Evolutionary conservation across 2,113 vertebrate genomes (phyloP).

Genomic region (Mola mola): DNA sequence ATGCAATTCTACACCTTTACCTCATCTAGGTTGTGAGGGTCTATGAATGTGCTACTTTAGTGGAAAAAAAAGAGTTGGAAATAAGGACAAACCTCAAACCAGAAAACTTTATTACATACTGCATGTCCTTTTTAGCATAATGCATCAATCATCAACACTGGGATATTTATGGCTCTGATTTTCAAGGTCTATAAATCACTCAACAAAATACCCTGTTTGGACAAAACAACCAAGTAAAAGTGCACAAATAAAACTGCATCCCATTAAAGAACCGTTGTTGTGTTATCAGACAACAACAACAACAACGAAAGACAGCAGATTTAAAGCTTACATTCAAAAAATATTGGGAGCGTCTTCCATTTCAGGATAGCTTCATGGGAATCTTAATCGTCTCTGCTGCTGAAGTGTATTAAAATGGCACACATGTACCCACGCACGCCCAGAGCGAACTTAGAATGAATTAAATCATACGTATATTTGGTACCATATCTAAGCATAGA

Average conservation of each 20-base stretch:
- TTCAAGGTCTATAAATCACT: slow-evolving; percentile 67
- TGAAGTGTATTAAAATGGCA: slow-evolving; percentile 23
- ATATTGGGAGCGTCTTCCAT: slow-evolving; percentile 38
- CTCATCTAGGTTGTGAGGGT: too few relatives aligned
- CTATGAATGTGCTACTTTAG: background rate
- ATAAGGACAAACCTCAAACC: slow-evolving; percentile 42
- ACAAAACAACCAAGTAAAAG: slow-evolving; percentile 67
- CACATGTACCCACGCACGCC: slow-evolving; percentile 8
- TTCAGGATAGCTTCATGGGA: slow-evolving; percentile 39
- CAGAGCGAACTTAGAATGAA: slow-evolving; percentile 1
- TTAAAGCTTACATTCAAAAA: slow-evolving; percentile 75
- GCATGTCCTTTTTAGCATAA: slow-evolving; percentile 60
- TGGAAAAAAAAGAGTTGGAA: background rate
- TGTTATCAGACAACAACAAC: slow-evolving; percentile 12
- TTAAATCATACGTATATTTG: slow-evolving; percentile 71
- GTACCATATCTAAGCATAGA: slow-evolving; percentile 76
- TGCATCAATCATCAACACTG: slow-evolving; percentile 70
- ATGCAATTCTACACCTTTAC: too few relatives aligned
- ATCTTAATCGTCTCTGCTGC: slow-evolving; percentile 12
- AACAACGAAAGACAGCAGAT: slow-evolving; percentile 24
- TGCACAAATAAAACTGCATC: slow-evolving; percentile 72
- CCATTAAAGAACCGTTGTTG: slow-evolving; percentile 47
- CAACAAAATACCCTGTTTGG: slow-evolving; percentile 74
- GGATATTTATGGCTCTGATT: slow-evolving; percentile 72
- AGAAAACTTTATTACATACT: slow-evolving; percentile 74